Percentiles rank a stretch among this genome's conserved stretches.
Evolutionary conservation across 2,113 vertebrate genomes (phyloP).

Genomic region (Phasianus colchicus): DNA sequence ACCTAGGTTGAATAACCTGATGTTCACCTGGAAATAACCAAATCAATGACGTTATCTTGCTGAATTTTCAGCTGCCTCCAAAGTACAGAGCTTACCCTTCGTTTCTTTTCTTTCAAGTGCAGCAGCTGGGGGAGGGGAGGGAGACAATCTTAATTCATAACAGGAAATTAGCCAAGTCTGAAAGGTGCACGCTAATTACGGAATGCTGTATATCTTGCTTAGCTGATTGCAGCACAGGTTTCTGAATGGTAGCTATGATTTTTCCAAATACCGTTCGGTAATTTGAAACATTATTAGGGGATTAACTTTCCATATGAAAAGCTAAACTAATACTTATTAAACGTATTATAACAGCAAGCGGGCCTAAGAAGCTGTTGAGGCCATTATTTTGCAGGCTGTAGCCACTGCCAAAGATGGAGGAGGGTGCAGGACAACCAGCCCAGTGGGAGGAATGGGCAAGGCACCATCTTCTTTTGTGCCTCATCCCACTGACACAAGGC

Average conservation of each 20-base stretch:
- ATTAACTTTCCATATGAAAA: slow-evolving; percentile 67
- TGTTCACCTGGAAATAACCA: slow-evolving; percentile 86
- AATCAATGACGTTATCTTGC: slow-evolving; percentile 76
- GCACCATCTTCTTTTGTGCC: neutral
- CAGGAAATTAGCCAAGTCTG: slow-evolving; percentile 81
- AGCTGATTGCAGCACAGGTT: slow-evolving; percentile 57
- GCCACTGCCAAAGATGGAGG: neutral
- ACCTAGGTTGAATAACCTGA: slow-evolving; percentile 88
- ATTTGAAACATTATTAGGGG: slow-evolving; percentile 73
- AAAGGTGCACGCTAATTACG: slow-evolving; percentile 77
- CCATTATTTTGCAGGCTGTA: slow-evolving; percentile 22
- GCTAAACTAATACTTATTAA: slow-evolving; percentile 70
- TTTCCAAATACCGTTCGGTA: slow-evolving; percentile 46
- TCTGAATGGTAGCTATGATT: slow-evolving; percentile 32
- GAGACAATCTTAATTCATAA: slow-evolving; percentile 75
- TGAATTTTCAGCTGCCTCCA: slow-evolving; percentile 67
- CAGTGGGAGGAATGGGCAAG: neutral
- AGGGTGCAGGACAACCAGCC: neutral
- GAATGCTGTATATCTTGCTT: slow-evolving; percentile 70
- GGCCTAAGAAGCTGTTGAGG: neutral
- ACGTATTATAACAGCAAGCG: slow-evolving; percentile 57
- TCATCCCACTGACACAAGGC: accelerated
- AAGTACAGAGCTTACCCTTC: slow-evolving; percentile 39
- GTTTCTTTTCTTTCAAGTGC: neutral
- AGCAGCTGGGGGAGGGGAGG: neutral